A percentile compares a stretch with the other conserved stretches of the same genome.
phyloP scores from a whole-genome alignment of 2,888 invertebrate genomes.

The Noctua comes region DNA sequence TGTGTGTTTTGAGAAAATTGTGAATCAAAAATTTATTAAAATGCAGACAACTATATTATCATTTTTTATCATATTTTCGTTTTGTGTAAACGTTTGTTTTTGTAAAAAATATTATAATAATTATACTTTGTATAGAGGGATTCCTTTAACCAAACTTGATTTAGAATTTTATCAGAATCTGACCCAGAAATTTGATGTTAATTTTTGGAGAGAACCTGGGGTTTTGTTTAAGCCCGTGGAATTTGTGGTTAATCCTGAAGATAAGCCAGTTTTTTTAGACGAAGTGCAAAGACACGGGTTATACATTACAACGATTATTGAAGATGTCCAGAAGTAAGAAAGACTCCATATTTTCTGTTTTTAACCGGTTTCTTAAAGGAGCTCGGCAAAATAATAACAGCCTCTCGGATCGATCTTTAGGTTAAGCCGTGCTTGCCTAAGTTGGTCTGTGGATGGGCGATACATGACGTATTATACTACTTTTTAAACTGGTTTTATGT shows the following conservation, averaged over 20 bases:
- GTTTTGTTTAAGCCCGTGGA: slow-evolving; percentile 75
- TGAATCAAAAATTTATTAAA: slow-evolving; percentile 29
- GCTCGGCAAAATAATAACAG: no score
- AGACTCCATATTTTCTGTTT: slow-evolving; percentile 11
- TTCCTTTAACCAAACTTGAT: slow-evolving; percentile 73
- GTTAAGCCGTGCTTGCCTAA: no score
- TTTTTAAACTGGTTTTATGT: no score
- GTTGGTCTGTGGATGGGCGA: no score
- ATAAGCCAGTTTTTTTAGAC: slow-evolving; percentile 66
- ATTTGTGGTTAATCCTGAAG: slow-evolving; percentile 76
- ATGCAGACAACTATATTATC: slow-evolving; percentile 39
- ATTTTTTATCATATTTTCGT: slow-evolving; percentile 18
- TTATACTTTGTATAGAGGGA: slow-evolving; percentile 78
- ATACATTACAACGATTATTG: slow-evolving; percentile 74
- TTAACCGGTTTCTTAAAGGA: no score
- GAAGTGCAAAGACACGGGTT: slow-evolving; percentile 69
- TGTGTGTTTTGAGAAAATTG: slow-evolving; percentile 16
- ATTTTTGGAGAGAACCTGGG: slow-evolving; percentile 80
- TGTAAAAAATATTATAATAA: slow-evolving; percentile 74
- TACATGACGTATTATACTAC: no score
- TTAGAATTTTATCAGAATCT: slow-evolving; percentile 76
- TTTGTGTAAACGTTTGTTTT: slow-evolving; percentile 46
- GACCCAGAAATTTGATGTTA: slow-evolving; percentile 67
- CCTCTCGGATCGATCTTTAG: no score
- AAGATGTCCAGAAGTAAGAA: slow-evolving; percentile 80